Conservation (phyloP, 2,797 vertebrate species). For the Microchirus variegatus region DNA sequence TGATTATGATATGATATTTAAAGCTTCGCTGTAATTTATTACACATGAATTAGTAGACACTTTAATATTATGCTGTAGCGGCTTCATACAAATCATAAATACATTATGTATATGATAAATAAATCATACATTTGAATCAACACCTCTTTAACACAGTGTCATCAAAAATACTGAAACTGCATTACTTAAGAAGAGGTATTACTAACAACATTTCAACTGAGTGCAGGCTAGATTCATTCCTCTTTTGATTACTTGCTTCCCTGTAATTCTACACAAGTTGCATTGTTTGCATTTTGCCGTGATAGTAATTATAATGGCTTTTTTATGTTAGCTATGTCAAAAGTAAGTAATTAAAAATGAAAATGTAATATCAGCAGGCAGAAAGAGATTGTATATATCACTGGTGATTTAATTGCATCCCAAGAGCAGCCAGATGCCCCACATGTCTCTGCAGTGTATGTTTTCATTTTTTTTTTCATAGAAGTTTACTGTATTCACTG, state of each 20-base stretch:
- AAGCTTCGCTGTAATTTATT: slow-evolving; percentile 15
- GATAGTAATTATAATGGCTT: slow-evolving; percentile 42
- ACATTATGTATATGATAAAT: background rate
- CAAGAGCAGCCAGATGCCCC: slow-evolving; percentile 27
- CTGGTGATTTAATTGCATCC: slow-evolving; percentile 59
- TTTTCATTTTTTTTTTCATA: slow-evolving; percentile 43
- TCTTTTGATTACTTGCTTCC: slow-evolving; percentile 15
- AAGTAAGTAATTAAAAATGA: slow-evolving; percentile 56
- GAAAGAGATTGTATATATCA: slow-evolving; percentile 46
- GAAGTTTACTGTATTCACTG: slow-evolving; percentile 29
- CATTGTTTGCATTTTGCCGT: slow-evolving; percentile 32
- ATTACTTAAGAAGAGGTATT: background rate
- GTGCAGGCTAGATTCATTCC: background rate
- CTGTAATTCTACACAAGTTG: slow-evolving; percentile 31
- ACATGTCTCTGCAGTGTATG: slow-evolving; percentile 15
- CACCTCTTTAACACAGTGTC: background rate
- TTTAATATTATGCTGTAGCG: background rate
- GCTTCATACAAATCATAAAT: background rate
- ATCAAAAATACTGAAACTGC: background rate
- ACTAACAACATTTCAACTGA: background rate
- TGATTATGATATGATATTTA: background rate
- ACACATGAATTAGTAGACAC: background rate
- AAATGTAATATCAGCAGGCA: slow-evolving; percentile 65
- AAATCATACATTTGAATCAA: background rate
- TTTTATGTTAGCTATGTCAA: slow-evolving; percentile 37